Base-by-base conservation (phyloP, 2,888 invertebrate species). In the Listrodromus nycthemerus region DNA sequence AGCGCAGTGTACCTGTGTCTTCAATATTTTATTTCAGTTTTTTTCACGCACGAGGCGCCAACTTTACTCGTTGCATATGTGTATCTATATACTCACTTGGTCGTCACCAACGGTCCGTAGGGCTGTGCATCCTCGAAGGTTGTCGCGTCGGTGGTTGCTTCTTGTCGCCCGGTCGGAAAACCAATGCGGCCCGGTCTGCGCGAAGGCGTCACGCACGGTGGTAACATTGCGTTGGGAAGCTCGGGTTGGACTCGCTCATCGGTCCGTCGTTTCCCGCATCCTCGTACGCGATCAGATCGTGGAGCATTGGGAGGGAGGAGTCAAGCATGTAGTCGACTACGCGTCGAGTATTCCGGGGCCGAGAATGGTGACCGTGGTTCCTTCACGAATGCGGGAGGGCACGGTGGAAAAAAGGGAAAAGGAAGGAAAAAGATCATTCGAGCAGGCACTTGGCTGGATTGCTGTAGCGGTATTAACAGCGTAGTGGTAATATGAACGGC, bases 121-220 rank as follows among this genome's bases (percentile, higher is more conserved):
- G 16, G 16, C 19, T 37, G 37, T 65, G 50, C 24, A 24, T 75
- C 21, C 50, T 48, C 63, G 37, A 13, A 30, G 70, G 33, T n/a
- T 27, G 24, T 58, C 27, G 33, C 27, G 37, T 8, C 16, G 63
- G 16, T 65, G 65, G 48, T 67, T 75, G 71, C 37, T 33, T 55
- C 75, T 80, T 41, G 66, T 50, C 67, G 75, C 65, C 27, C 74
- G 80, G 83, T 77, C 81, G 84, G 50, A 74, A 84, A 84, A 58
- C 70, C 81, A 84, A 80, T 83, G 83, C 21, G 69, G 41, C 7
- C n/a, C 19, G 16, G 41, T 16, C n/a, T 24, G 33, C 69, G 41
- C 70, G 74, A 78, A 65, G 55, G 63, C 58, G 50, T 52, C 81
- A 70, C 74, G 74, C 80, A 78, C 77, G 69, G 52, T 69, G 65